Conservation (phyloP, 2,113 vertebrate genomes). For the Daubentonia madagascariensis region DNA sequence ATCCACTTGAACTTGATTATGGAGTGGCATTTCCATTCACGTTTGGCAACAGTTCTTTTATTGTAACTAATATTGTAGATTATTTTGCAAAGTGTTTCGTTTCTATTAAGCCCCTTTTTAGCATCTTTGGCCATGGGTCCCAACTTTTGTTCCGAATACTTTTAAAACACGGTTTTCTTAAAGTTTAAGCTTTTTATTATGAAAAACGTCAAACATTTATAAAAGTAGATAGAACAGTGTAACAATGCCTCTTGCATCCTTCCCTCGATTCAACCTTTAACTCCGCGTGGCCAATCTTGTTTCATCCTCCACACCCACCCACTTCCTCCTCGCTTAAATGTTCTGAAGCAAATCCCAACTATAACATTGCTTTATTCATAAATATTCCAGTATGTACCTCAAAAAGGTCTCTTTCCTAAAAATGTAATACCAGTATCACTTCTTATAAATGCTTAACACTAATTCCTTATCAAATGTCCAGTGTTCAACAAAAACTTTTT, state of each 20-base stretch:
- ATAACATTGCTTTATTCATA: not conserved
- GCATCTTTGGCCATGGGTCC: not conserved
- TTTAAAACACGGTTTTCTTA: slow-evolving; percentile 25
- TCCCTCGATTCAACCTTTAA: not conserved
- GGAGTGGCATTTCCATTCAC: slow-evolving; percentile 41
- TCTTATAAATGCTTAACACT: slow-evolving; percentile 10
- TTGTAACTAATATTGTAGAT: not conserved
- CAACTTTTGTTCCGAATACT: slow-evolving; percentile 9
- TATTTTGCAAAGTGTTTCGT: slow-evolving; percentile 35
- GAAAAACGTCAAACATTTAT: slow-evolving; percentile 24
- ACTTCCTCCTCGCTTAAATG: not conserved
- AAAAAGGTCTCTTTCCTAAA: not conserved
- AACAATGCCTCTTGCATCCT: not conserved
- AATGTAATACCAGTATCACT: not conserved
- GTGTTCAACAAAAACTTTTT: no score
- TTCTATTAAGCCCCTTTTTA: not conserved
- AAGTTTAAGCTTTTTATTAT: slow-evolving; percentile 25
- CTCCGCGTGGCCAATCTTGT: not conserved
- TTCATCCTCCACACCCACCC: not conserved
- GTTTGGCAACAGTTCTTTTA: not conserved
- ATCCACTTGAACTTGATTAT: slow-evolving; percentile 42
- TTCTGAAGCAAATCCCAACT: slow-evolving; percentile 45
- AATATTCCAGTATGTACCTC: not conserved
- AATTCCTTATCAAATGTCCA: not conserved
- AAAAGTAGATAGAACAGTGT: slow-evolving; percentile 1